Evolutionary conservation across 2,797 vertebrate genomes (phyloP), one percentile per base, ranked within the genome.

Genomic region (Nasua narica): DNA sequence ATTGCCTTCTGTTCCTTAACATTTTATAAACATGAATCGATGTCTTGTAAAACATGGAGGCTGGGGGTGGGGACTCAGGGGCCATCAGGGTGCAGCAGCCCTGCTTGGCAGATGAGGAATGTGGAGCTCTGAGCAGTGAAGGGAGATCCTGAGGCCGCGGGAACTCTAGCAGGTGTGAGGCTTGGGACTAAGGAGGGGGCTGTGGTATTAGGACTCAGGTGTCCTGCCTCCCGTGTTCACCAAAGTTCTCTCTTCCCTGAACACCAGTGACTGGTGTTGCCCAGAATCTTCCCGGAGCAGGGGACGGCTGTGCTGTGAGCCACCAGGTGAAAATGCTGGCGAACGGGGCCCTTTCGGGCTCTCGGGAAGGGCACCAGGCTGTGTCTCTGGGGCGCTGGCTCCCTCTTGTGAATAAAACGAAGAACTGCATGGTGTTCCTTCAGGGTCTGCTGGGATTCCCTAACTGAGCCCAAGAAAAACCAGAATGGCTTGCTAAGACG

Each of bases 391-490:
- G 97, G 65, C 37, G 5, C 79, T 98, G 97, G 95, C 96, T 98
- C 98, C 98, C 98, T 96, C 99, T 98, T 97, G 98, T 79, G 99
- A 95, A 21, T 7, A 94, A 32, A 14, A 0, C 0, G 0, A 11
- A 19, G n/a, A 58, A 27, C 58, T 48, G 54, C 79, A 48, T 0
- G 14, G 2, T 2, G 27, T n/a, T 32, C 76, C 81, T 16, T 16
- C 1, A 5, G 19, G 32, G 23, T 69, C 35, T 23, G 0, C 25
- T 2, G 58, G 21, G 6, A 11, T 15, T 46, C 27, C 35, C 12
- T 13, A 25, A 12, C 23, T 0, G 11, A 54, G 15, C 21, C 60
- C 0, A 4, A 48, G 84, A 50, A 5, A 46, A 4, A 3, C 18
- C 2, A 3, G 10, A 1, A 1, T 19, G 5, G 8, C 32, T 25